These are phyloP conservation scores for Graphium colonna DNA, from an alignment of 2,888 invertebrate species.

Conservation along the genomic window DNA sequence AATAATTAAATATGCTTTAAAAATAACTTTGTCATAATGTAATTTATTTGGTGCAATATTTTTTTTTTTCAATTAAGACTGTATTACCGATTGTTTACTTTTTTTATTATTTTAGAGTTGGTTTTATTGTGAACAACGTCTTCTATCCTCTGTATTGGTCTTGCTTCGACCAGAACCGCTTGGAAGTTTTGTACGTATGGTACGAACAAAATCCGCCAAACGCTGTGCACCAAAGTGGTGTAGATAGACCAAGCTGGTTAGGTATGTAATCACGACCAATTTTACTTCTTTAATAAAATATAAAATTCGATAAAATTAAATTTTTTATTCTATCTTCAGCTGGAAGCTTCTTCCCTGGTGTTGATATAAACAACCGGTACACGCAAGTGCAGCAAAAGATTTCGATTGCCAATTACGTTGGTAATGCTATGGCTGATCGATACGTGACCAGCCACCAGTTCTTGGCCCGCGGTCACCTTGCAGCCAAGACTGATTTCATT, in stretches of 20 bases:
- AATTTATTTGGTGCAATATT: too few relatives aligned
- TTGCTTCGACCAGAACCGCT: conserved; percentile 71
- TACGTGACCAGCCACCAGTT: conserved; percentile 68
- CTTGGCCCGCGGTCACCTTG: conserved; percentile 79
- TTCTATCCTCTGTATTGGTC: conserved; percentile 69
- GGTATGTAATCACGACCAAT: conserved; percentile 35
- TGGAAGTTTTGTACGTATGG: conserved; percentile 73
- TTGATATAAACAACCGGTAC: conserved; percentile 56
- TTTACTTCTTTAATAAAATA: background rate
- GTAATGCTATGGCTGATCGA: conserved; percentile 52
- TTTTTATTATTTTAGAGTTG: conserved; percentile 54
- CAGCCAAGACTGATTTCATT: conserved; percentile 77
- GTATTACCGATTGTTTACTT: too few relatives aligned
- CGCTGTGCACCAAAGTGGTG: conserved; percentile 61
- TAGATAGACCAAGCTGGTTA: conserved; percentile 66
- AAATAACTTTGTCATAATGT: too few relatives aligned
- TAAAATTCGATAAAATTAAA: background rate
- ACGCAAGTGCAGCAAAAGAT: conserved; percentile 57
- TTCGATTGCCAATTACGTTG: conserved; percentile 48
- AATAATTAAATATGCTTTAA: too few relatives aligned
- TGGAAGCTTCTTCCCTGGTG: conserved; percentile 70
- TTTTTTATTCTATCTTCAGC: conserved; percentile 41
- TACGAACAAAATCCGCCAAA: conserved; percentile 65
- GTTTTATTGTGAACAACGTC: conserved; percentile 64
- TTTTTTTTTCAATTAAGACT: too few relatives aligned